phyloP scores from a whole-genome alignment of 2,888 invertebrate species.

The Cartodere bifasciata region DNA sequence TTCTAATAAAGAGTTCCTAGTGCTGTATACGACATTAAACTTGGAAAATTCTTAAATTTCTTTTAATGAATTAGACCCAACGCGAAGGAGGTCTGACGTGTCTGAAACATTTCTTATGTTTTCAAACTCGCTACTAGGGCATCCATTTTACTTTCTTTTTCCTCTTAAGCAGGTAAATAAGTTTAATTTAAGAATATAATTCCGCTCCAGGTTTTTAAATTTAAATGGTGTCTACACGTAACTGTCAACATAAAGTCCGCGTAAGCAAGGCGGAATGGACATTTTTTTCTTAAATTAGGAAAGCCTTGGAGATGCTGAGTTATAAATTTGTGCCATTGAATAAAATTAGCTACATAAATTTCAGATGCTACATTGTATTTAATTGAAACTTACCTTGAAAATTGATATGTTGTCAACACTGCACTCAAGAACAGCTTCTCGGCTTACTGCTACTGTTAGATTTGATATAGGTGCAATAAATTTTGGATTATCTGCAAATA shows the following conservation, averaged over 20 bases:
- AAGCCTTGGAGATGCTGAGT: constrained; percentile 10
- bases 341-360: constrained; percentile 18
- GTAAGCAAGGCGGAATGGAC: constrained; percentile 7
- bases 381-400: constrained; percentile 56
- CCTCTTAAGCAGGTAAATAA: constrained; percentile 26
- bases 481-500: constrained; percentile 59
- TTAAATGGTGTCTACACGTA: constrained; percentile 13
- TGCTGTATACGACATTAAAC: too few species aligned
- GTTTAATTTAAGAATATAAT: constrained; percentile 28
- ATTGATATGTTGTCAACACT: constrained; percentile 68
- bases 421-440: constrained; percentile 71
- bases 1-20: too few species aligned
- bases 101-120: constrained; percentile 17
- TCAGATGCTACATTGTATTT: constrained; percentile 4
- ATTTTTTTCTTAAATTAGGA: constrained; percentile 16
- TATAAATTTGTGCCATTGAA: constrained; percentile 14
- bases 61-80: constrained; percentile 21
- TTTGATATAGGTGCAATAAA: constrained; percentile 72
- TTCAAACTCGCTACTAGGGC: constrained; percentile 7
- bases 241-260: constrained; percentile 20
- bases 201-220: constrained; percentile 18
- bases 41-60: constrained; percentile 19
- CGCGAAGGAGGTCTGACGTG: too few species aligned
- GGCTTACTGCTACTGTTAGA: constrained; percentile 69
- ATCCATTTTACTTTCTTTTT: constrained; percentile 16